These are phyloP conservation scores for Liparis tanakae DNA, from an alignment of 2,797 vertebrate genomes.

Conservation along the genomic window DNA sequence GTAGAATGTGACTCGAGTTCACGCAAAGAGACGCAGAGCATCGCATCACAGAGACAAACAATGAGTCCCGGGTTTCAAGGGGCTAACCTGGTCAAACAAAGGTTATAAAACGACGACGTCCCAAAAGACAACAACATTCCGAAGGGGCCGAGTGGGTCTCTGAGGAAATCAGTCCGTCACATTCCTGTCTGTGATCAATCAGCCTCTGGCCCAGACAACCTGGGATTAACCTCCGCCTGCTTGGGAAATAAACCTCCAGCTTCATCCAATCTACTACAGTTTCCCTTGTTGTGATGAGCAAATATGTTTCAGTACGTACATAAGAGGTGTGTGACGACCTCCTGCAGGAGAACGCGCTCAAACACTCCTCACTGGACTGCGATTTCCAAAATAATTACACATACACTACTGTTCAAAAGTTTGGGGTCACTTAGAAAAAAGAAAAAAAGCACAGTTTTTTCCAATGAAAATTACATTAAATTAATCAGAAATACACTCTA, in stretches of 20 bases:
- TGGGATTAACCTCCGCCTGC: slow-evolving; percentile 66
- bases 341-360: slow-evolving; percentile 27
- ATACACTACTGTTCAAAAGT: no score
- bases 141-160: slow-evolving; percentile 71
- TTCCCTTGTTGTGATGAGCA: slow-evolving; percentile 47
- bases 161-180: slow-evolving; percentile 77
- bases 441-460: no score
- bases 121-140: slow-evolving; percentile 78
- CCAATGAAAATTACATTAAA: no score
- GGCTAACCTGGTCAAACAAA: slow-evolving; percentile 66
- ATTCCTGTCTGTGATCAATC: slow-evolving; percentile 84
- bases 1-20: background rate
- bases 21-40: background rate
- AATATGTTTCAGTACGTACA: no score
- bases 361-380: slow-evolving; percentile 31
- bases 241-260: slow-evolving; percentile 60
- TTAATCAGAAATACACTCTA: no score
- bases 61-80: slow-evolving; percentile 19
- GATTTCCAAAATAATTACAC: no score
- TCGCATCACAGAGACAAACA: background rate
- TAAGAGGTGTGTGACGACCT: slow-evolving; percentile 22
- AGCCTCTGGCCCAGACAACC: slow-evolving; percentile 77
- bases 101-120: slow-evolving; percentile 66
- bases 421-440: no score
- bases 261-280: slow-evolving; percentile 14